These are phyloP conservation scores for Bubalus kerabau DNA, from an alignment of 2,113 vertebrate genomes.

Conservation along the genomic window DNA sequence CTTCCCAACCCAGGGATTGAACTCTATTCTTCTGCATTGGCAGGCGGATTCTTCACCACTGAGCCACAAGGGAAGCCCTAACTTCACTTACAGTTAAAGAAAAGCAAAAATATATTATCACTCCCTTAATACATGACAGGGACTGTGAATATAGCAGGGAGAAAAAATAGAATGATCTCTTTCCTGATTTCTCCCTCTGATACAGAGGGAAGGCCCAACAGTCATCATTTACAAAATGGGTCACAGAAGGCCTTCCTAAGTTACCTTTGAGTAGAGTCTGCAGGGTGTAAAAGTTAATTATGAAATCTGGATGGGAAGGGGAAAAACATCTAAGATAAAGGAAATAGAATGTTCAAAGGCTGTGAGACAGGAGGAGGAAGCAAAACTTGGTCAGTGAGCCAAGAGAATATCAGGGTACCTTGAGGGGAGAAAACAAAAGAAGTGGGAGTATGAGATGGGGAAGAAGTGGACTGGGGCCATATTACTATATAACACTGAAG, in stretches of 20 bases:
- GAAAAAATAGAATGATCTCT: background rate
- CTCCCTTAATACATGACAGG: background rate
- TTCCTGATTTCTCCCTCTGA: background rate
- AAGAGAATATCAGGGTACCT: background rate
- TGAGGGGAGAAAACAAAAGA: background rate
- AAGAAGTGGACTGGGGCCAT: background rate
- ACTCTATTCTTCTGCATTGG: too few species aligned
- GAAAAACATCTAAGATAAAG: background rate
- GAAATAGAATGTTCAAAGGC: background rate
- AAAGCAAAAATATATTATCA: background rate
- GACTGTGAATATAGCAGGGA: background rate
- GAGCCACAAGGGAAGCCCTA: too few species aligned
- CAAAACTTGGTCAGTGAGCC: background rate
- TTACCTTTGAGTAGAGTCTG: background rate
- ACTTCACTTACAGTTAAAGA: background rate
- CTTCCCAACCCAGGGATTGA: too few species aligned
- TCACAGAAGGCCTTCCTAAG: background rate
- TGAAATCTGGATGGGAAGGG: background rate
- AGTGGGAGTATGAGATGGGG: background rate
- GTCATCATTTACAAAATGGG: background rate
- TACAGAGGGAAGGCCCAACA: background rate
- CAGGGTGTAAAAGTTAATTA: background rate
- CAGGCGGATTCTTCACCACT: too few species aligned
- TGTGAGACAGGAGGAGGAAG: background rate
- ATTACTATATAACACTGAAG: background rate